Percentiles rank a stretch among this genome's conserved stretches.
Evolutionary conservation across 2,113 vertebrate species (phyloP).

Genomic region (Halcyon malimbica): DNA sequence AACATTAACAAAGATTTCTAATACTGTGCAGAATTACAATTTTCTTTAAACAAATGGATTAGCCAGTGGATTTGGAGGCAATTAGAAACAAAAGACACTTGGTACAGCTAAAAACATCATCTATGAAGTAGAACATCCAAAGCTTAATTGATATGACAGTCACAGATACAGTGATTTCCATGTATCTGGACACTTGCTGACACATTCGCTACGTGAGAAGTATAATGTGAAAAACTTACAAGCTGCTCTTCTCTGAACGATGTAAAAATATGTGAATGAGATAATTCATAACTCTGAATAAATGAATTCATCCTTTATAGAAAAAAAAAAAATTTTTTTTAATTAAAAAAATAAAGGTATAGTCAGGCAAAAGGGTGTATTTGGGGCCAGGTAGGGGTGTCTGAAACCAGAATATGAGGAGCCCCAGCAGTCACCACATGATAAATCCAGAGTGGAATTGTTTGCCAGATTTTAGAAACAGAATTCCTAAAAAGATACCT

Average conservation of each 20-base stretch:
- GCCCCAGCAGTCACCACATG: not conserved
- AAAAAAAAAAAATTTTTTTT: too few relatives aligned
- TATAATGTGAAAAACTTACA: not conserved
- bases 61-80: not conserved
- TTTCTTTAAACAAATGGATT: not conserved
- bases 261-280: not conserved
- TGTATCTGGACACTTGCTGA: not conserved
- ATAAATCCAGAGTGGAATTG: not conserved
- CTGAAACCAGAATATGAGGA: not conserved
- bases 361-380: not conserved
- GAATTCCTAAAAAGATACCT: not conserved
- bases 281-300: not conserved
- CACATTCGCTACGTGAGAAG: not conserved
- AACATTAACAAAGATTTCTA: not conserved
- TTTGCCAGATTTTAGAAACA: not conserved
- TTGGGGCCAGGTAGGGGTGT: not conserved
- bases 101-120: constrained; percentile 6
- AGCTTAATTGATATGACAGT: not conserved
- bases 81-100: not conserved
- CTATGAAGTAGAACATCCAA: not conserved
- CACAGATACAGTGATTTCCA: not conserved
- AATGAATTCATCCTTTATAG: not conserved
- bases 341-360: not conserved
- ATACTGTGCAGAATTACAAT: not conserved
- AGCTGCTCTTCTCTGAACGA: not conserved